Evolutionary conservation across 2,888 invertebrate genomes (phyloP).

Genomic region (Hydrotaea cyrtoneurina): DNA sequence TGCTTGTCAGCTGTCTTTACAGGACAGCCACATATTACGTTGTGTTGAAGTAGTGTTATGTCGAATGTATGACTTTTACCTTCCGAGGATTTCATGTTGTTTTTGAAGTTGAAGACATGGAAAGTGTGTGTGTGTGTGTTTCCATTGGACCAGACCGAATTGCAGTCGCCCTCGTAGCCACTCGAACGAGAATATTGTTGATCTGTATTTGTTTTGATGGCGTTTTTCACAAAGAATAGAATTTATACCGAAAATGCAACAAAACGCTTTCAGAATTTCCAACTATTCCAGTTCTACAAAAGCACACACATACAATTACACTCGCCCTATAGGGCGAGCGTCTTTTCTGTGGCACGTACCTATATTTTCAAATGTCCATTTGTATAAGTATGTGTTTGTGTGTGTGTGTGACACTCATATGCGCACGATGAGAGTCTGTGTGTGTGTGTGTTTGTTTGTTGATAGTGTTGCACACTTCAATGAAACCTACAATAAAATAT

Average conservation of each 20-base stretch:
- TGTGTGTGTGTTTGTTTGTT: background rate
- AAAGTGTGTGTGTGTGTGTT: too few species aligned
- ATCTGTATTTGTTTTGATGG: conserved; percentile 48
- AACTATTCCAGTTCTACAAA: conserved; percentile 23
- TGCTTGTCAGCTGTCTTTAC: too few species aligned
- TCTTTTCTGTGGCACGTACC: conserved; percentile 23
- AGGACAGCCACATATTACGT: too few species aligned
- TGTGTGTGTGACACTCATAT: conserved; percentile 1
- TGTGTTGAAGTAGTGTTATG: too few species aligned
- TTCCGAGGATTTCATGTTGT: too few species aligned
- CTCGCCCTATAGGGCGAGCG: background rate
- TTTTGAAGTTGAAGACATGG: too few species aligned
- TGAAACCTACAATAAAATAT: conserved; percentile 57
- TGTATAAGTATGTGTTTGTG: too few species aligned
- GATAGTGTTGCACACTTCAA: conserved; percentile 12
- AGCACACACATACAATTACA: background rate
- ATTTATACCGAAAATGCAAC: conserved; percentile 51
- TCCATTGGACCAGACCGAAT: too few species aligned
- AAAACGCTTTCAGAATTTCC: conserved; percentile 54
- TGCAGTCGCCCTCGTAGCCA: background rate
- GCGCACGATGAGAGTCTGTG: background rate
- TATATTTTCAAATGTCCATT: conserved; percentile 8
- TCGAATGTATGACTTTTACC: too few species aligned
- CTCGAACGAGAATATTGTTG: conserved; percentile 33
- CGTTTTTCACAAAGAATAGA: conserved; percentile 38